These are phyloP conservation scores for Lophius piscatorius DNA, from an alignment of 2,113 vertebrate genomes.

Conservation along the genomic window DNA sequence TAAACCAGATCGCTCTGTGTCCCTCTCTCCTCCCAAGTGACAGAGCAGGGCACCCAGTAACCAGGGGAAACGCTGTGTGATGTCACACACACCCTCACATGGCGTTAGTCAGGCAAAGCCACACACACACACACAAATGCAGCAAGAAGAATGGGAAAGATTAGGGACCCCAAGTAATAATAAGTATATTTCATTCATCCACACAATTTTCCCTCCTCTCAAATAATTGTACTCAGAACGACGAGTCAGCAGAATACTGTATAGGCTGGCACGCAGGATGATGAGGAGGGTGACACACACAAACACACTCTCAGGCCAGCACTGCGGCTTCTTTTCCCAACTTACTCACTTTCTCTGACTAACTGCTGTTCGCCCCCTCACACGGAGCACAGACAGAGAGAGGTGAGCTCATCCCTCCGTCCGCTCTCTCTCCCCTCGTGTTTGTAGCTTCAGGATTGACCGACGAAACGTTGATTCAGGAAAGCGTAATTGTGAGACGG, in stretches of 20 bases:
- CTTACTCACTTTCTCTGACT: slow-evolving; percentile 55
- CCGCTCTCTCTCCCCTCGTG: not conserved
- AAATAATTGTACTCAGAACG: slow-evolving; percentile 51
- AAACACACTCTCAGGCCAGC: slow-evolving; percentile 6
- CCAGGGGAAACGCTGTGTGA: slow-evolving; percentile 49
- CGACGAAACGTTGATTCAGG: too few species aligned
- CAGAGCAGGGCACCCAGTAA: slow-evolving; percentile 34
- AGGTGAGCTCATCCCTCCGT: slow-evolving; percentile 14
- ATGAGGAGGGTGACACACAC: slow-evolving; percentile 34
- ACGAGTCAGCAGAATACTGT: slow-evolving; percentile 67
- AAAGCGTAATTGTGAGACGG: slow-evolving; percentile 4
- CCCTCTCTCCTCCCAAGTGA: slow-evolving; percentile 4
- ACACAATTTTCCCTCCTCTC: slow-evolving; percentile 28
- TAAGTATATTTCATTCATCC: slow-evolving; percentile 25
- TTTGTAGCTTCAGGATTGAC: slow-evolving; percentile 9
- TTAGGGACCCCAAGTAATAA: slow-evolving; percentile 35
- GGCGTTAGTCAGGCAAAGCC: slow-evolving; percentile 51
- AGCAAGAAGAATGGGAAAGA: slow-evolving; percentile 5
- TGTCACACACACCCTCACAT: slow-evolving; percentile 46
- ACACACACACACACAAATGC: slow-evolving; percentile 26
- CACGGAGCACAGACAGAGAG: slow-evolving; percentile 7
- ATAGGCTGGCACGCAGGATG: slow-evolving; percentile 55
- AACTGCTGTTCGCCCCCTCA: slow-evolving; percentile 16
- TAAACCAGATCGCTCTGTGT: slow-evolving; percentile 9
- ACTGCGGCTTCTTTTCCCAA: slow-evolving; percentile 45